phyloP scores from a whole-genome alignment of 2,113 vertebrate species.

The Nannospalax galili region DNA sequence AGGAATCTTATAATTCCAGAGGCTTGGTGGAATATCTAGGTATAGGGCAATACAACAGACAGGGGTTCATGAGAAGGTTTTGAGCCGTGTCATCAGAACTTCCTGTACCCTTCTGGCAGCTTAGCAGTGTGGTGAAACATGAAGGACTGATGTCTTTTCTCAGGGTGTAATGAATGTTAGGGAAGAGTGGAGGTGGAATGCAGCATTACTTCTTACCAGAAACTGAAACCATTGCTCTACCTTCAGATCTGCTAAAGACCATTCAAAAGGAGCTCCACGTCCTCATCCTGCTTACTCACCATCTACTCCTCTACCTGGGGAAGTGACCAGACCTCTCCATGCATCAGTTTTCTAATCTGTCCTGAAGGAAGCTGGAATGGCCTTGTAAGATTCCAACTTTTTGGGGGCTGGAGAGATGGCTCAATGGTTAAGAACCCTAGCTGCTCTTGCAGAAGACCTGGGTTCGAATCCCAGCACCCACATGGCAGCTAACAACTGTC shows the following conservation, averaged over 20 bases:
- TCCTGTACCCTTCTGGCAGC: not conserved
- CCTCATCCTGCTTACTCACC: not conserved
- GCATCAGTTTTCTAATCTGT: not conserved
- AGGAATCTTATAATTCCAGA: not conserved
- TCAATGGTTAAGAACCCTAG: no score
- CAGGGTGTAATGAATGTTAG: not conserved
- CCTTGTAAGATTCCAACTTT: not conserved
- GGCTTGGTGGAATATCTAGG: not conserved
- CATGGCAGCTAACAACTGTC: no score
- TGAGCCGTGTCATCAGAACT: not conserved
- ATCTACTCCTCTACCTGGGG: no score
- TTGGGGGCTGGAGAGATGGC: no score
- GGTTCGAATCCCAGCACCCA: no score
- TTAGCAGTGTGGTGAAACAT: not conserved
- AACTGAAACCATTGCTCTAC: not conserved
- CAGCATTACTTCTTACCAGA: not conserved
- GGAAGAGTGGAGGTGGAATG: not conserved
- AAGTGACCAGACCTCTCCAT: not conserved
- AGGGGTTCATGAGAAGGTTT: not conserved
- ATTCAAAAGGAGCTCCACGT: rapidly evolving
- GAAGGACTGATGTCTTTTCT: not conserved
- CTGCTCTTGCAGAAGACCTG: no score
- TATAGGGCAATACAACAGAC: not conserved
- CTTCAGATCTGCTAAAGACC: not conserved
- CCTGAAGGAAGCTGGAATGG: not conserved